Evolutionary conservation across 2,797 vertebrate species (phyloP).

Genomic region (Poecilia picta): DNA sequence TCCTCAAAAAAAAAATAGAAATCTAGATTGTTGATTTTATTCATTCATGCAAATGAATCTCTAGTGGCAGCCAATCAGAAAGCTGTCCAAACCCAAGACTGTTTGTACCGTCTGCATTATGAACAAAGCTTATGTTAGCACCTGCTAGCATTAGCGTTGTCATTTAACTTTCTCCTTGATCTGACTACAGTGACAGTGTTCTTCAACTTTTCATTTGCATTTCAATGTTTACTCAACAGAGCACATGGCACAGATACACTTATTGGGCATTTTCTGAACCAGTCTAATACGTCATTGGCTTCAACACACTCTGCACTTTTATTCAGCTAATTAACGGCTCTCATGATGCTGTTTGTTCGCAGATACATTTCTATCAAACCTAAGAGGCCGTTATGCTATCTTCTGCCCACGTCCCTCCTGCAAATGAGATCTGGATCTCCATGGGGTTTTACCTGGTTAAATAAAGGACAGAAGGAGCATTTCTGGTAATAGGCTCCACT

Average conservation of each 20-base stretch:
- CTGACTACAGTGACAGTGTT: not conserved
- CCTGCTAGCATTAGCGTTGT: not conserved
- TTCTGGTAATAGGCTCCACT: not conserved
- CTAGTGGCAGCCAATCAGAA: too few relatives aligned
- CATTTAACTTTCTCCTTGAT: not conserved
- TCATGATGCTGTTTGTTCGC: not conserved
- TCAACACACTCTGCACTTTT: not conserved
- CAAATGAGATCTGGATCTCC: too few relatives aligned
- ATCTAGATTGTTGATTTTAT: too few relatives aligned
- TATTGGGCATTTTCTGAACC: not conserved
- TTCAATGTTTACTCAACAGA: not conserved
- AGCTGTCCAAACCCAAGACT: too few relatives aligned
- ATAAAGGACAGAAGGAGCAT: too few relatives aligned
- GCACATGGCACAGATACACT: not conserved
- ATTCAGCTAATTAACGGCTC: not conserved
- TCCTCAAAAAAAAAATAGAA: too few relatives aligned
- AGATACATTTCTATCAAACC: not conserved
- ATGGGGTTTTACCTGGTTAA: too few relatives aligned
- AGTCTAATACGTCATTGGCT: not conserved
- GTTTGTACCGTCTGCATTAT: not conserved
- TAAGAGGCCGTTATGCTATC: not conserved
- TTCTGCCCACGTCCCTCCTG: too few relatives aligned
- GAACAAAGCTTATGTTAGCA: not conserved
- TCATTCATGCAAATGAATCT: too few relatives aligned
- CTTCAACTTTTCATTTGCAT: not conserved